A percentile compares a stretch with the other conserved stretches of the same genome.
These are phyloP conservation scores for Rhingia campestris DNA, from an alignment of 2,888 invertebrate genomes.

Conservation along the genomic window DNA sequence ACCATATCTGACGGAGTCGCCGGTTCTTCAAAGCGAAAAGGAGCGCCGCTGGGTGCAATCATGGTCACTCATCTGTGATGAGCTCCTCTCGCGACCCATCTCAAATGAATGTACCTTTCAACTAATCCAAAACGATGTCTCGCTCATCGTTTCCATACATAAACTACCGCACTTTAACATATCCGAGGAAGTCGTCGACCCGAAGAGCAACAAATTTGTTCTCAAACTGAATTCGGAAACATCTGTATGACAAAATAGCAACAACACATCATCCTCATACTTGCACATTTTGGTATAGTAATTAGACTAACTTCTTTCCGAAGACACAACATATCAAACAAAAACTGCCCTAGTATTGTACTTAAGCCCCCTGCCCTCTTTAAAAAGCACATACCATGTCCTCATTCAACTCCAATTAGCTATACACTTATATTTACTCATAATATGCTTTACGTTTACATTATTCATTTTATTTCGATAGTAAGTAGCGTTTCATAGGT, in stretches of 20 bases:
- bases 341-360: constrained; percentile 34
- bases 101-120: constrained; percentile 94
- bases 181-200: constrained; percentile 97
- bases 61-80: constrained; percentile 98
- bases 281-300: constrained; percentile 80
- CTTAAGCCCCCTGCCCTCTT: constrained; percentile 17
- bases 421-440: constrained; percentile 44
- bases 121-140: constrained; percentile 95
- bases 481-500: constrained; percentile 48
- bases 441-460: constrained; percentile 65
- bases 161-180: constrained; percentile 96
- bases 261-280: constrained; percentile 81
- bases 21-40: constrained; percentile 93
- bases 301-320: constrained; percentile 27
- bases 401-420: constrained; percentile 42
- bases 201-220: constrained; percentile 97
- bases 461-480: constrained; percentile 1
- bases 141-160: constrained; percentile 93
- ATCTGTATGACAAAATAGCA: constrained; percentile 90
- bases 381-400: constrained; percentile 36
- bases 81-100: constrained; percentile 93
- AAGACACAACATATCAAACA: constrained; percentile 62
- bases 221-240: constrained; percentile 97
- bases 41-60: constrained; percentile 93
- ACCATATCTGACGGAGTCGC: constrained; percentile 93